Base-by-base conservation (phyloP, 92 coral and sea anemone genomes). In the Zoanthus sansibaricus region DNA sequence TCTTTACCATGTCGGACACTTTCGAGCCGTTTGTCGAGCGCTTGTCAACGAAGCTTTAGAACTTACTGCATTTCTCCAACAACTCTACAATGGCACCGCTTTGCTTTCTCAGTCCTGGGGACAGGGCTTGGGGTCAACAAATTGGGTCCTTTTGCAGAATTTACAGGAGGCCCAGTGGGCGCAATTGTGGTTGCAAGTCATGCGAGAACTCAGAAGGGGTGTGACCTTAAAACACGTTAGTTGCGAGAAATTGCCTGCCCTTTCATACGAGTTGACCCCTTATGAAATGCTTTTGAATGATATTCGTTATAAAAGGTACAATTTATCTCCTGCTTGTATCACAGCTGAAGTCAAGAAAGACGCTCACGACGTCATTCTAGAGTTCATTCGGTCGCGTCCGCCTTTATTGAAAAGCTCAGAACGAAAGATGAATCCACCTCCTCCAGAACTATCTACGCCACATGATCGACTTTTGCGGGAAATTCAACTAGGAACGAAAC, bases 121-220 rank as follows among this genome's bases (percentile, higher is more conserved):
- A 0, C 91, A 88, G 48, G 94, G 98, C 30, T 79, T 91, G 32
- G 98, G 98, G 30, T 89, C 93, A 77, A 94, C 98, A 55, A 94
- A 94, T 52, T 94, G 98, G 98, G 93, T 94, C 21, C 90, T 90
- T 87, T 86, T 94, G 66, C 95, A 93, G 84, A 93, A 91, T 54
- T 76, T 94, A 14, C 98, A 94, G 78, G 98, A 92, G 25, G 95
- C 98, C 56, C 95, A 94, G 67, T 94, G 98, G 98, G 98, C 98
- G 0, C 93, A 94, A 80, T 89, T 94, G 76, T 94, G 98, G 98
- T 92, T 94, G 14, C 98, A 94, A 89, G 95, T 94, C 16, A 94
- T 94, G 98, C 86, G 89, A 62, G 94, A 94, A 55, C 84, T 94
- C 5, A 88, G 98, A 21, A 92, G 91, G 79, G 98, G 98, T 54